Evolutionary conservation across 2,797 vertebrate species (phyloP).

Genomic region (Channa striata): DNA sequence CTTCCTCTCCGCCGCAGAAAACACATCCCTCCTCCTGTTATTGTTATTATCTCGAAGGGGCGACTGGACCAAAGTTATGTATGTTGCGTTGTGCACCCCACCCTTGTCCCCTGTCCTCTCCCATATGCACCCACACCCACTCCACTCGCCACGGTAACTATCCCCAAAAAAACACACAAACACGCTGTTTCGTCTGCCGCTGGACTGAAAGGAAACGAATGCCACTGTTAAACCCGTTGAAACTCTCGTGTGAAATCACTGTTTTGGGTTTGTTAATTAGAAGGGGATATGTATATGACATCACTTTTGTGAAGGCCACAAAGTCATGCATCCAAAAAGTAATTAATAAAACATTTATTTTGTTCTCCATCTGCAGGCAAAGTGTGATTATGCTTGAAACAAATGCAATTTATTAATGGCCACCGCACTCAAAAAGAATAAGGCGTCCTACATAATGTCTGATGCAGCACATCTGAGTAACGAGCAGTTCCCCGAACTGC

Average conservation of each 20-base stretch:
- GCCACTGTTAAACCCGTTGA: no score
- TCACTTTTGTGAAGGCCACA: no score
- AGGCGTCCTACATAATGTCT: no score
- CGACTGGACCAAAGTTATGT: constrained; percentile 48
- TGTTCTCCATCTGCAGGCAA: neutral
- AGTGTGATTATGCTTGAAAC: neutral
- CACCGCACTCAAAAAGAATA: no score
- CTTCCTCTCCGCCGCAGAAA: constrained; percentile 72
- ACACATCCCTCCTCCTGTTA: constrained; percentile 71
- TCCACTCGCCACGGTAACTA: constrained; percentile 55
- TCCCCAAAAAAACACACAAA: constrained; percentile 29
- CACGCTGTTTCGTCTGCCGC: constrained; percentile 45
- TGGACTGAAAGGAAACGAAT: constrained; percentile 30
- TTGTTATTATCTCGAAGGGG: constrained; percentile 66
- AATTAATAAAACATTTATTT: neutral
- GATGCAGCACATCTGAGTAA: no score
- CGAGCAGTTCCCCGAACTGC: neutral
- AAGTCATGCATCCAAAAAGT: no score
- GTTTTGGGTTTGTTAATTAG: no score
- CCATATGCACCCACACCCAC: constrained; percentile 56
- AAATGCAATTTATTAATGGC: no score
- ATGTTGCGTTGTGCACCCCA: constrained; percentile 48
- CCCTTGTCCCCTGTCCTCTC: constrained; percentile 57
- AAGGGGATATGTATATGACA: no score
- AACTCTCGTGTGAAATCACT: no score